Base-by-base conservation (phyloP, 2,797 vertebrate species). In the Peromyscus aztecus region DNA sequence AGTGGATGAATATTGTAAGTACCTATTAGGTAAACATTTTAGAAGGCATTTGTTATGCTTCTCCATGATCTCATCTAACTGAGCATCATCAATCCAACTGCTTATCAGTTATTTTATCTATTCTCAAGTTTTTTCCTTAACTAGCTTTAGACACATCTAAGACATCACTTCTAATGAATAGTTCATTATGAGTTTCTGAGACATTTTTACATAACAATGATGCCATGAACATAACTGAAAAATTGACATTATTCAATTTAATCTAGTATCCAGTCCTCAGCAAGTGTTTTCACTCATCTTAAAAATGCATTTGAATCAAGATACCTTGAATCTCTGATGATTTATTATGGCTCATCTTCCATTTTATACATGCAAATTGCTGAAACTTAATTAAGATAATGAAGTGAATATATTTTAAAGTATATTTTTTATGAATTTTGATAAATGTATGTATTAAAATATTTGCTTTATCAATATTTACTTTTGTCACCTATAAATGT, bases 91-190 rank as follows among this genome's bases (percentile, higher is more conserved):
- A 40, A 29, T 21, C 4, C 16, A 57, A 1, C 43, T 55, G 31
- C 17, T 80, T 80, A 6, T n/a, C 31, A 57, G 2, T 94, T 57
- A 46, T 37, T 14, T 67, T 61, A 19, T 34, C 16, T 46, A 31
- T 23, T 31, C 21, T 17, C 12, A 61, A 21, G 2, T 57, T 94
- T 92, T 93, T 90, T 91, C 10, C 34, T 75, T 29, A n/a, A 84
- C 16, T 88, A 84, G 83, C 78, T 86, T 87, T 73, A 73, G 87
- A n/a, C 7, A 86, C 19, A 29, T 55, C n/a, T 78, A 77, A 92
- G 37, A 61, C 4, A 78, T 55, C 16, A 69, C 94, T 87, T 87
- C 3, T 14, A 6, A 95, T 27, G 78, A 75, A n/a, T 11, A 81
- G 40, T 67, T 75, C 11, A 83, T 10, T 67, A 21, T 49, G 23